These are phyloP conservation scores for Salminus brasiliensis DNA, from an alignment of 2,113 vertebrate species.

Conservation along the genomic window DNA sequence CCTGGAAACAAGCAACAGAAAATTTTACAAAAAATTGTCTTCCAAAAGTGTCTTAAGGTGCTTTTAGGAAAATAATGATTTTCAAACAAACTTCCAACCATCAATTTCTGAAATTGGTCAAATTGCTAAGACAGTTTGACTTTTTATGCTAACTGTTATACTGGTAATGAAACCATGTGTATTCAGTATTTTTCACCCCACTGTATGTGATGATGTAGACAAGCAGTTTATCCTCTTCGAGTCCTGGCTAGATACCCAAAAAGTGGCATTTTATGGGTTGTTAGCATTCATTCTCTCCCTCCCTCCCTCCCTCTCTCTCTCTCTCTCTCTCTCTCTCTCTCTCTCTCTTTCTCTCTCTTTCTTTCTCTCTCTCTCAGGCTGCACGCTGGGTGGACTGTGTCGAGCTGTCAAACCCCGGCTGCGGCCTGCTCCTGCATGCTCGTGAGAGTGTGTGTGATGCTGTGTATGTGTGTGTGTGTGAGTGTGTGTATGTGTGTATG, in stretches of 20 bases:
- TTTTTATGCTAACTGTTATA: too few species aligned
- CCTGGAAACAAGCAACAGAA: too few species aligned
- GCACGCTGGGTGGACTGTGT: slow-evolving; percentile 64
- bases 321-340: slow-evolving; percentile 26
- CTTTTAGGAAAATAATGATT: too few species aligned
- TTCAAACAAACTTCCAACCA: too few species aligned
- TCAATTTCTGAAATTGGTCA: too few species aligned
- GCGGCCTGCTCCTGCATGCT: slow-evolving; percentile 64
- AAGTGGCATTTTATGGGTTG: slow-evolving; percentile 42
- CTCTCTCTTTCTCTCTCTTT: slow-evolving; percentile 38
- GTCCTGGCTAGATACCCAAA: slow-evolving; percentile 2
- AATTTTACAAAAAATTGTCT: too few species aligned
- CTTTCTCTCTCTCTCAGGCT: slow-evolving; percentile 35
- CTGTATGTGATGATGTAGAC: neutral
- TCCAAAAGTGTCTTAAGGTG: too few species aligned
- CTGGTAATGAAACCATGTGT: too few species aligned
- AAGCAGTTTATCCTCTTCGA: slow-evolving; percentile 4
- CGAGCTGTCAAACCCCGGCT: slow-evolving; percentile 77
- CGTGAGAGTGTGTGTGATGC: slow-evolving; percentile 21
- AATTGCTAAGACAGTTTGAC: too few species aligned
- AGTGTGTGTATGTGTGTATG: slow-evolving; percentile 25
- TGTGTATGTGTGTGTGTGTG: slow-evolving; percentile 29
- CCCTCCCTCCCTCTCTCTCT: slow-evolving; percentile 1
- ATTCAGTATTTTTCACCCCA: too few species aligned
- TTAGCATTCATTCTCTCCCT: slow-evolving; percentile 14